Percentiles rank a stretch among this genome's conserved stretches.
Evolutionary conservation across 2,113 vertebrate species (phyloP).

Genomic region (Psilopogon haemacephalus): DNA sequence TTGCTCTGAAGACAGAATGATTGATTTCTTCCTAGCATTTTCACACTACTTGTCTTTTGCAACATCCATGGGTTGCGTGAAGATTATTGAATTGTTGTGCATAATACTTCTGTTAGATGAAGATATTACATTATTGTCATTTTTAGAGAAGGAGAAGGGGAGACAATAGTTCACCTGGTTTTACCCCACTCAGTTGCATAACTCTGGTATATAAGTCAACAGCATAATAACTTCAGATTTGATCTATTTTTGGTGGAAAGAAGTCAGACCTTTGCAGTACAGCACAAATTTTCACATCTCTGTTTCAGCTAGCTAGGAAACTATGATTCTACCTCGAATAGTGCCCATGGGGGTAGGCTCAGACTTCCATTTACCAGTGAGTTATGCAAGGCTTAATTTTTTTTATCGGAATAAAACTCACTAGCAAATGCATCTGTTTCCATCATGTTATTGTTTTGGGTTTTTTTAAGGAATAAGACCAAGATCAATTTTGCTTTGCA

Average conservation of each 20-base stretch:
- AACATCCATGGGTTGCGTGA: not conserved
- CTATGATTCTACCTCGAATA: not conserved
- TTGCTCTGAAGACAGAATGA: not conserved
- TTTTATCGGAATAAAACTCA: not conserved
- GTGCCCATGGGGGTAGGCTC: not conserved
- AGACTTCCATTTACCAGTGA: not conserved
- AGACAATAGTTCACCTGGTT: not conserved
- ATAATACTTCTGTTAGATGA: not conserved
- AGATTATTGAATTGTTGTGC: conserved; percentile 3
- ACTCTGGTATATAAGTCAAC: not conserved
- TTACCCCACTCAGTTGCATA: not conserved
- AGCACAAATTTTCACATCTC: not conserved
- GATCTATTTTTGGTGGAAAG: not conserved
- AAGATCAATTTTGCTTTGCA: not conserved
- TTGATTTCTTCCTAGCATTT: conserved; percentile 31
- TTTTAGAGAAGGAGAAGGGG: not conserved
- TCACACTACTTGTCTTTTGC: not conserved
- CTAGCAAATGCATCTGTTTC: not conserved
- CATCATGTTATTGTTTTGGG: not conserved
- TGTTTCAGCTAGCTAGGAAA: not conserved
- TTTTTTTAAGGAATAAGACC: not conserved
- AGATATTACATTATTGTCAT: not conserved
- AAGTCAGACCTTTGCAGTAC: not conserved
- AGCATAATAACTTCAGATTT: not conserved
- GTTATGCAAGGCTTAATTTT: not conserved